Evolutionary conservation across 1,140 invertebrate species (phyloP), one percentile per base, ranked within the genome.

Genomic region (Drosophila trapezifrons): DNA sequence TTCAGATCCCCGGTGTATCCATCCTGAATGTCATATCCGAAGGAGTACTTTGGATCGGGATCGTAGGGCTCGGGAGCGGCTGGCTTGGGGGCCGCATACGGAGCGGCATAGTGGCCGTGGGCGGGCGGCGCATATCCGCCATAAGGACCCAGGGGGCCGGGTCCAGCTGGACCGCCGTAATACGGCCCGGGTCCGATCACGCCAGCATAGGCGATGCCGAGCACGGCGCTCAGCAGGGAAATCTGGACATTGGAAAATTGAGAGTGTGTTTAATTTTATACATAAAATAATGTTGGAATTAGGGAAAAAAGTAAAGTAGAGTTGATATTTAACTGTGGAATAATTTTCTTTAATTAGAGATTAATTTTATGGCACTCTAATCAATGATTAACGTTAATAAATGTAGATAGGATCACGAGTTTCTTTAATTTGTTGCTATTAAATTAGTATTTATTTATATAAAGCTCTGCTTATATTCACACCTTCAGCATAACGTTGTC

Each of bases 1-100:
- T 95, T 94, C 74, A 93, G 92, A 76, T 94, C 94, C 12, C 95
- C 94, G 43, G 93, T 95, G 77, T 93, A 93, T 32, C 93, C 92
- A 63, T 95, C 94, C 77, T 94, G 92, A 27, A 95, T 92, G 52
- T 94, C 93, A 80, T 94, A 94, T 25, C 93, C 93, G 82, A 93
- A 94, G 54, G 92, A 92, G 82, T 94, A 94, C 83, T 94, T 93
- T n/a, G 93, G 94, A 64, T 93, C 92, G 8, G 93, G 92, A 77
- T 94, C 93, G 70, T 93, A 94, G 32, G 93, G 92, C n/a, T 93
- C 93, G 25, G 92, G 92, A 6, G 93, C 93, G 2, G 51, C 75
- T 1, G 84, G 85, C 57, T 89, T 86, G 38, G 90, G 87, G 17
- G 82, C 84, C 54, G 73, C 84, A 54, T 85, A 91, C 4, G 85